Conservation (phyloP, 2,888 invertebrate species). For the Tromatobia lineatoria region DNA sequence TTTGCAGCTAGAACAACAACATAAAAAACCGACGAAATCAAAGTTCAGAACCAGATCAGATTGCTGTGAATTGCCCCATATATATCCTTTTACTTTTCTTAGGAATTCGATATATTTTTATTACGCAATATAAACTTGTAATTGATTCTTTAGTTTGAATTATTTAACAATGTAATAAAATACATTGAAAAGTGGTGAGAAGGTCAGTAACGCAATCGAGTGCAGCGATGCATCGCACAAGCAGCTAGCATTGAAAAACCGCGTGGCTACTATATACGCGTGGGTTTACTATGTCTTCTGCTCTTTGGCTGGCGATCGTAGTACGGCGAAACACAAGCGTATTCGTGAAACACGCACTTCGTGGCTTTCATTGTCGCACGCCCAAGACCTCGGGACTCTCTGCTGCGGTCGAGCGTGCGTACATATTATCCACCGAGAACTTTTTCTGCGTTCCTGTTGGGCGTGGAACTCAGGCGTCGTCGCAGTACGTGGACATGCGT, state of each 20-base stretch:
- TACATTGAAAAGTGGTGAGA: conserved; percentile 1
- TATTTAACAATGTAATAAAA: background rate
- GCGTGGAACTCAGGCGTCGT: conserved; percentile 43
- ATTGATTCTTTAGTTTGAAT: background rate
- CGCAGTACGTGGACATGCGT: conserved; percentile 40
- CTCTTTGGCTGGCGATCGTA: background rate
- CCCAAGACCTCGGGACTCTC: conserved; percentile 38
- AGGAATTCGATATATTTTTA: no score
- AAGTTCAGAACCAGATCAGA: no score
- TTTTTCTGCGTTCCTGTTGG: conserved; percentile 34
- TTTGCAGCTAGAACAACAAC: no score
- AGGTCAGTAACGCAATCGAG: conserved; percentile 30
- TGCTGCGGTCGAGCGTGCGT: conserved; percentile 45
- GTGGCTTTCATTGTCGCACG: conserved; percentile 49
- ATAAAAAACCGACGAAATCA: no score
- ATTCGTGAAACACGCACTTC: conserved; percentile 36
- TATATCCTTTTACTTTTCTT: no score
- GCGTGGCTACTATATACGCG: conserved; percentile 33
- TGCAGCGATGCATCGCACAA: conserved; percentile 15
- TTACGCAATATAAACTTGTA: no score
- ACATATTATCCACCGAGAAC: conserved; percentile 33
- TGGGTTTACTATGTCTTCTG: conserved; percentile 21
- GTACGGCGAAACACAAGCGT: conserved; percentile 21
- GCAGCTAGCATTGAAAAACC: conserved; percentile 29
- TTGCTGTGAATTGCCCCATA: no score